phyloP scores from a whole-genome alignment of 2,888 invertebrate species.

The Protophormia terraenovae region DNA sequence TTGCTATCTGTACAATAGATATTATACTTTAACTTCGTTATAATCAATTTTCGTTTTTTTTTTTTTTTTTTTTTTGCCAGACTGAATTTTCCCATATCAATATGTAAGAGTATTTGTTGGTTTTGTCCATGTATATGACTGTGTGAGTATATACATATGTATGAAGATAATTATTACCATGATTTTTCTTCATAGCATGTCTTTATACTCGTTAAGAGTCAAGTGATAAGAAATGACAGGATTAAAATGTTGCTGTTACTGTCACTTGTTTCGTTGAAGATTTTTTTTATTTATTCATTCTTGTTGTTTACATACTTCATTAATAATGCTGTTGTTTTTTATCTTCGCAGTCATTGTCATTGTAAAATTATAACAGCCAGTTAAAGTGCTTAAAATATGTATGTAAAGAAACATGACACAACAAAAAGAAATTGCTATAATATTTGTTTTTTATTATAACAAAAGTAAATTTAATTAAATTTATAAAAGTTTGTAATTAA shows the following conservation, averaged over 20 bases:
- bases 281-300: neutral
- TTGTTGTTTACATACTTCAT: constrained; percentile 2
- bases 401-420: neutral
- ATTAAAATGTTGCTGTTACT: constrained; percentile 61
- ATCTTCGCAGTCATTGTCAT: neutral
- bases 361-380: constrained; percentile 22
- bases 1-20: no score
- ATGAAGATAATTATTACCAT: constrained; percentile 45
- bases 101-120: no score
- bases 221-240: constrained; percentile 64
- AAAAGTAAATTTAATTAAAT: constrained; percentile 34
- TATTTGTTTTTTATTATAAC: no score
- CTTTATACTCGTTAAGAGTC: constrained; percentile 54
- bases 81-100: no score
- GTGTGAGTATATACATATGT: neutral
- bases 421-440: neutral
- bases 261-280: constrained; percentile 26
- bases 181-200: constrained; percentile 45
- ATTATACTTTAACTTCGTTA: no score
- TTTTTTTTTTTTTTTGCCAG: no score
- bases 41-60: no score
- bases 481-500: constrained; percentile 8
- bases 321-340: neutral
- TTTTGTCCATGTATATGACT: no score
- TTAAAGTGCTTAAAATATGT: neutral